Percentiles rank a stretch among this genome's conserved stretches.
phyloP scores from a whole-genome alignment of 2,888 invertebrate genomes.

The Napeogenes inachia region DNA sequence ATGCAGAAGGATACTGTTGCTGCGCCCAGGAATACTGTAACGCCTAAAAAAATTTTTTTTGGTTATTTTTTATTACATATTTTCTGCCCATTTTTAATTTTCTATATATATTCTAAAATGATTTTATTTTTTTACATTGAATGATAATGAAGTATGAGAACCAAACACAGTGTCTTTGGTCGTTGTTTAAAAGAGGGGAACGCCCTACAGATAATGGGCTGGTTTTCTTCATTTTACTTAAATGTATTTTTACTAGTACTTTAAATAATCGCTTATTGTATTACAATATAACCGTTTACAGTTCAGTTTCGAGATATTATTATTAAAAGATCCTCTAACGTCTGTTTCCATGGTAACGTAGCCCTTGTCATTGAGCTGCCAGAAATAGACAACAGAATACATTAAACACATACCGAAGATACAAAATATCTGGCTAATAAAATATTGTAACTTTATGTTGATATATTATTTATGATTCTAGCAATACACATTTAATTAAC shows the following conservation, averaged over 20 bases:
- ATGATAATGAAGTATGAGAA: conserved; percentile 39
- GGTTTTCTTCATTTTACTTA: conserved; percentile 19
- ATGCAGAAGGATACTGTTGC: conserved; percentile 45
- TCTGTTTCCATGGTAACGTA: not conserved
- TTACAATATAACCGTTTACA: not conserved
- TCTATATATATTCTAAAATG: too few species aligned
- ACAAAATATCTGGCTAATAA: too few species aligned
- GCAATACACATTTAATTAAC: too few species aligned
- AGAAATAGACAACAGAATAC: too few species aligned
- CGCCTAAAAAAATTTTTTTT: conserved; percentile 37
- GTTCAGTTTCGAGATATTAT: not conserved
- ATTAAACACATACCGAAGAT: too few species aligned
- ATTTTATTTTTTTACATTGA: conserved; percentile 42
- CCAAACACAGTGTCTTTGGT: conserved; percentile 39
- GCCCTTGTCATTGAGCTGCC: not conserved
- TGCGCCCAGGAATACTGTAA: conserved; percentile 41
- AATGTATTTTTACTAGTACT: conserved; percentile 6
- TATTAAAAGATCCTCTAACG: not conserved
- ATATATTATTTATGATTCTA: too few species aligned
- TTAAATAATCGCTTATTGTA: not conserved
- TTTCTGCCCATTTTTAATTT: not conserved
- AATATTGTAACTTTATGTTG: too few species aligned
- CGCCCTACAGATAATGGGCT: conserved; percentile 14
- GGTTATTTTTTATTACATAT: conserved; percentile 6
- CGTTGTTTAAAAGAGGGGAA: conserved; percentile 32